Evolutionary conservation across 2,888 invertebrate species (phyloP).

Genomic region (Marasmarcha lunaedactyla): DNA sequence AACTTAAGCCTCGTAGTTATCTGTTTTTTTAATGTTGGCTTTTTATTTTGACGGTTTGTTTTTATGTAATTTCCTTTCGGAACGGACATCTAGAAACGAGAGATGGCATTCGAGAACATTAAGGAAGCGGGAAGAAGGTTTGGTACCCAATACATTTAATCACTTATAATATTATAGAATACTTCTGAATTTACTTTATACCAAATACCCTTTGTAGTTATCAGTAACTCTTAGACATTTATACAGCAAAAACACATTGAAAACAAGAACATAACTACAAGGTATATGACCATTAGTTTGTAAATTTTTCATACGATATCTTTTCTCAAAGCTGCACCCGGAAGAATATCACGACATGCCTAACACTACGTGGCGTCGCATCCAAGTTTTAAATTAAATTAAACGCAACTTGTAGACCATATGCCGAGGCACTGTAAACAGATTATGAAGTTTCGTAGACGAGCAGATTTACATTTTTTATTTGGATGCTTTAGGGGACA

Average conservation of each 20-base stretch:
- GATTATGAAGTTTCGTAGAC: slow-evolving; percentile 25
- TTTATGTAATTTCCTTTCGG: background rate
- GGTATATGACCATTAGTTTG: too few relatives aligned
- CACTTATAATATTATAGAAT: background rate
- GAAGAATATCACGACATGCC: slow-evolving; percentile 26
- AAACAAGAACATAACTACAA: too few relatives aligned
- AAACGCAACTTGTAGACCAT: slow-evolving; percentile 48
- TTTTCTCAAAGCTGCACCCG: slow-evolving; percentile 7
- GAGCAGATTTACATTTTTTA: slow-evolving; percentile 18
- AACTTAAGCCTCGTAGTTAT: slow-evolving; percentile 33
- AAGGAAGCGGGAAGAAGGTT: background rate
- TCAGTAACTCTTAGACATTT: too few relatives aligned
- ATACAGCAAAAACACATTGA: too few relatives aligned
- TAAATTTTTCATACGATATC: too few relatives aligned
- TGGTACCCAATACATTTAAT: background rate
- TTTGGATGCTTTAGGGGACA: background rate
- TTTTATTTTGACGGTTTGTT: background rate
- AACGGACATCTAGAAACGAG: background rate
- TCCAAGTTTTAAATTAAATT: slow-evolving; percentile 59
- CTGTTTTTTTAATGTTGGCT: background rate
- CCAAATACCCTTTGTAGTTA: too few relatives aligned
- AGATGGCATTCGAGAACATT: background rate
- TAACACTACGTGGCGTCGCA: slow-evolving; percentile 34
- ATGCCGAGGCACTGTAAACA: slow-evolving; percentile 38
- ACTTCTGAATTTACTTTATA: too few relatives aligned